These are phyloP conservation scores for Radopholus similis DNA, from an alignment of 1,140 invertebrate genomes.

Conservation along the genomic window DNA sequence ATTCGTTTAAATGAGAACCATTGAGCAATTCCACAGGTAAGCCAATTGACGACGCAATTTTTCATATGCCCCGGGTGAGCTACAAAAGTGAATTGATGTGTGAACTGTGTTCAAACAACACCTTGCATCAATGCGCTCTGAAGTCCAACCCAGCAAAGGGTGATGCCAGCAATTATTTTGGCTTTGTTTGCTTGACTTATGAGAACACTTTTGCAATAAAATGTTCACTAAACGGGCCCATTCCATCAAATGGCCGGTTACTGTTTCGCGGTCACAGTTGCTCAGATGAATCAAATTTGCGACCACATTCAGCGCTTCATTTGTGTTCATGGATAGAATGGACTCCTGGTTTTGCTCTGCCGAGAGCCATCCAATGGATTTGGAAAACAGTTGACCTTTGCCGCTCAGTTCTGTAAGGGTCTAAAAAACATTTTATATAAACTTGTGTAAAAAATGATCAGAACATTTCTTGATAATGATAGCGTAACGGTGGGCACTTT, in stretches of 20 bases:
- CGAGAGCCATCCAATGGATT: conserved; percentile 11
- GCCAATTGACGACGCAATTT: conserved; percentile 77
- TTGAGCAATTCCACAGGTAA: conserved; percentile 75
- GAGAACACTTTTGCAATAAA: conserved; percentile 19
- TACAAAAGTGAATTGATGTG: conserved; percentile 62
- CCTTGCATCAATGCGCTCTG: conserved; percentile 73
- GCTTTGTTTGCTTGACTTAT: neutral
- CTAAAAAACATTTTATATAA: conserved; percentile 11
- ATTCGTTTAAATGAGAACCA: no score
- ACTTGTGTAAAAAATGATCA: neutral
- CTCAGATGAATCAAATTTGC: conserved; percentile 45
- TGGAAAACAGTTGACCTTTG: conserved; percentile 27
- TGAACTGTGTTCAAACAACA: conserved; percentile 39
- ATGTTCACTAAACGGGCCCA: conserved; percentile 41
- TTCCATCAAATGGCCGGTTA: conserved; percentile 40
- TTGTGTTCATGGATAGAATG: conserved; percentile 3
- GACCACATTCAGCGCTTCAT: conserved; percentile 22
- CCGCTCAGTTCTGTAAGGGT: conserved; percentile 17
- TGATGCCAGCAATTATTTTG: conserved; percentile 89
- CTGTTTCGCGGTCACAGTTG: conserved; percentile 27
- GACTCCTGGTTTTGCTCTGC: conserved; percentile 7
- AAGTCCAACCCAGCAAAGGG: conserved; percentile 93
- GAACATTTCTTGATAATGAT: neutral
- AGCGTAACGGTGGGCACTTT: neutral
- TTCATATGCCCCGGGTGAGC: conserved; percentile 76